Base-by-base conservation (phyloP, 2,888 invertebrate genomes). In the Unio pictorum region DNA sequence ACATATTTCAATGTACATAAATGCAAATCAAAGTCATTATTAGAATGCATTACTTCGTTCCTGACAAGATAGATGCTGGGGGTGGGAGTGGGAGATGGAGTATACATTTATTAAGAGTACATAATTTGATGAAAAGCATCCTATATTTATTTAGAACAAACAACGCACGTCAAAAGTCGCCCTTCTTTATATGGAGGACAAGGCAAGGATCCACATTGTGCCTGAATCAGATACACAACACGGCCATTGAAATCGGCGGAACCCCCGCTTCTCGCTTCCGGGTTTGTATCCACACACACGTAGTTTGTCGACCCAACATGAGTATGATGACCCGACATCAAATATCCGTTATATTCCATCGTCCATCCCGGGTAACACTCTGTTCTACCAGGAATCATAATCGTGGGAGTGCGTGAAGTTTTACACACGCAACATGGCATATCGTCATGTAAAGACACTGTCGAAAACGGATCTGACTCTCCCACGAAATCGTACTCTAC, bases 351-450 rank as follows among this genome's bases (percentile, higher is more conserved):
- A 60, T 69, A 64, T 30, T 69, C 69, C n/a, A 61, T 65, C 1
- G 69, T 69, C 69, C 69, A 69, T 30, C 69, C 69, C 7, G 64
- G 60, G 28, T 65, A 69, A 34, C 69, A 66, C 15, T 69, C 62
- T 6, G 45, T 23, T 20, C 65, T 30, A 18, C 61, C 59, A 5
- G 69, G 69, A 34, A 69, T 64, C 69, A 69, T 69, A 23, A 64
- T 4, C 5, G 57, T 58, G 28, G 55, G 18, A 4, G 69, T 55
- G 15, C 69, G 23, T 11, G 28, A 60, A 26, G 69, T 34, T 28
- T 34, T 56, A 23, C 66, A 69, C 3, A 69, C 66, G 17, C 66
- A 62, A 45, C 69, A 69, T 15, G 69, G 69, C 8, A 23, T 65
- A 54, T 69, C 69, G 28, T 66, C 62, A 17, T 69, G 58, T 1